These are phyloP conservation scores for Zonitis immaculata DNA, from an alignment of 2,888 invertebrate species.

Conservation along the genomic window DNA sequence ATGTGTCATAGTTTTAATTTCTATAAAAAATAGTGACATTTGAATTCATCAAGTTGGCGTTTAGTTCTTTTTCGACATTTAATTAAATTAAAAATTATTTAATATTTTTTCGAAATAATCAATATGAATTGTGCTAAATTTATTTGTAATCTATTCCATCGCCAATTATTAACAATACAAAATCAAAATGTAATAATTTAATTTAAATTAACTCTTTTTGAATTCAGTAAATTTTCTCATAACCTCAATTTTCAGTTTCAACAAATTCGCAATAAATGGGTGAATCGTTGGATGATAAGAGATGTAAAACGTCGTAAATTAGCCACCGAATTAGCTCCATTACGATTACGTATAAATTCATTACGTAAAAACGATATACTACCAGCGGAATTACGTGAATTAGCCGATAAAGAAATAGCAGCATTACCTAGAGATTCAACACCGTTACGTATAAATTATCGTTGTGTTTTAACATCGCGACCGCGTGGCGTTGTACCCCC, in stretches of 20 bases:
- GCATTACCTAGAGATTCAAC: slow-evolving; percentile 73
- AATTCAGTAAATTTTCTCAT: no score
- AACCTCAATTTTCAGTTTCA: slow-evolving; percentile 53
- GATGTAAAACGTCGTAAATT: slow-evolving; percentile 79
- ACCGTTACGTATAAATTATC: slow-evolving; percentile 59
- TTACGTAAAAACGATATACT: slow-evolving; percentile 80
- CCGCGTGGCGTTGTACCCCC: slow-evolving; percentile 72
- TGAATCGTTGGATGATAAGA: slow-evolving; percentile 77
- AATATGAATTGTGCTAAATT: slow-evolving; percentile 20
- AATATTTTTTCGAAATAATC: neutral
- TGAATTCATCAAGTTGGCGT: no score
- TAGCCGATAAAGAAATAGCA: slow-evolving; percentile 68
- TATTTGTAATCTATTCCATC: slow-evolving; percentile 9
- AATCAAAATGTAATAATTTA: slow-evolving; percentile 14
- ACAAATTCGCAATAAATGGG: slow-evolving; percentile 72
- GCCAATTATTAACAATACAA: slow-evolving; percentile 3
- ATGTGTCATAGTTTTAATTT: no score
- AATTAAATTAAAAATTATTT: neutral
- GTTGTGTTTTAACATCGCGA: slow-evolving; percentile 88
- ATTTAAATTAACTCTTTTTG: no score
- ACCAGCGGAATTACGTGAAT: slow-evolving; percentile 73
- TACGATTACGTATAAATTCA: slow-evolving; percentile 75
- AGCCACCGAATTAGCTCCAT: slow-evolving; percentile 68
- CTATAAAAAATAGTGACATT: no score
- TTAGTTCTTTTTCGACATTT: neutral